Evolutionary conservation across 2,888 invertebrate genomes (phyloP), one percentile per base, ranked within the genome.

Genomic region (Drepana falcataria): DNA sequence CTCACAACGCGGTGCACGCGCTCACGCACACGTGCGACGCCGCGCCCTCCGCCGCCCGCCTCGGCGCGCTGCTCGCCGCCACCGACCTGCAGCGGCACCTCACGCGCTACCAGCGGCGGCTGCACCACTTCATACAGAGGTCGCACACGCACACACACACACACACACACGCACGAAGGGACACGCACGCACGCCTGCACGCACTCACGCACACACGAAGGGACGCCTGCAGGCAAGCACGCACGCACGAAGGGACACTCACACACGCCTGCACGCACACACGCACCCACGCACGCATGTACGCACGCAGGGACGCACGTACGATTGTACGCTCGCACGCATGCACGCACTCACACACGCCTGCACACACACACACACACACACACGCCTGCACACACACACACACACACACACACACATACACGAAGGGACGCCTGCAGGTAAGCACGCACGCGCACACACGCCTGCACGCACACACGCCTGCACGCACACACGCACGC

Each of bases 31-130:
- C 60, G 56, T 75, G 71, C 61, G 54, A 54, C 5, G 57, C 44
- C 44, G 52, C 66, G 47, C 61, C 71, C 35, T 66, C 63, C 40
- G 55, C 63, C 52, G 35, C 56, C n/a, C 75, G 71, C 35, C 59
- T 83, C 56, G 75, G 77, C 21, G 75, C 78, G 52, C 77, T 86
- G 48, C 64, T 85, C 47, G 55, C 79, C 37, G 54, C 73, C 59
- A 69, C 76, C 21, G 80, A 81, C 69, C 47, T 83, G 51, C 64
- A 56, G 58, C 64, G 65, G 0, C 66, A 69, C 47, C 66, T 83
- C 54, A 44, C 74, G 35, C 56, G 58, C 37, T 66, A 75, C 49
- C 81, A 83, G 66, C 77, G 81, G 0, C 64, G 79, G 0, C 68
- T 87, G 58, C 69, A 67, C 2, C 7, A 65, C 2, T 64, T 75